phyloP scores from a whole-genome alignment of 2,113 vertebrate genomes.

The Crotalus viridis region DNA sequence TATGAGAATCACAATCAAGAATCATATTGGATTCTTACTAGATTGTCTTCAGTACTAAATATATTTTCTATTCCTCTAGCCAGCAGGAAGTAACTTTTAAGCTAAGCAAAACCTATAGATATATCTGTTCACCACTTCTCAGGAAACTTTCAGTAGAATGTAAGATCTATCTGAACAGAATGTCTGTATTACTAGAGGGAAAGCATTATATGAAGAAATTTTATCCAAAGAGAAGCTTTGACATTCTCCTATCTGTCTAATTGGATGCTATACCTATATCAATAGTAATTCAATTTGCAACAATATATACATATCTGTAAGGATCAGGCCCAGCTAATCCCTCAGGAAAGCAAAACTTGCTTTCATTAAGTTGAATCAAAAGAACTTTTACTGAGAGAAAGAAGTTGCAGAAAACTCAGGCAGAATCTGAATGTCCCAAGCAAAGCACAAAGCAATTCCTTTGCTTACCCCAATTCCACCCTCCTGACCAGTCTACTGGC shows the following conservation, averaged over 20 bases:
- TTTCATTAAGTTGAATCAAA: too few species aligned
- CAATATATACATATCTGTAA: conserved; percentile 14
- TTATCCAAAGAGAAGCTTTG: conserved; percentile 36
- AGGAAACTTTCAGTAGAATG: conserved; percentile 1
- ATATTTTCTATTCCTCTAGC: not conserved
- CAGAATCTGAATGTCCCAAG: too few species aligned
- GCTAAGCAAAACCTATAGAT: not conserved
- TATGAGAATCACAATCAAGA: not conserved
- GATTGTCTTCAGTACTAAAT: not conserved
- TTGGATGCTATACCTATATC: conserved; percentile 17
- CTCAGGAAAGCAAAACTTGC: too few species aligned
- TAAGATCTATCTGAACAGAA: conserved; percentile 26
- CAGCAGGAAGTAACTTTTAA: not conserved
- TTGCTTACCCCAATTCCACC: too few species aligned
- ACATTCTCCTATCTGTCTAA: conserved; percentile 5
- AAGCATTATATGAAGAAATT: conserved; percentile 25
- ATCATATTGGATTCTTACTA: not conserved
- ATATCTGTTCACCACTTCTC: conserved; percentile 9
- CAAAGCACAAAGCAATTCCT: too few species aligned
- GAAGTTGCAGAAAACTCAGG: too few species aligned
- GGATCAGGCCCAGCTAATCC: too few species aligned
- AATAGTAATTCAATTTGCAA: conserved; percentile 27
- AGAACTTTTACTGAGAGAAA: too few species aligned
- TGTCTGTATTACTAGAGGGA: conserved; percentile 22
- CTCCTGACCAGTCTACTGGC: too few species aligned